Evolutionary conservation across 2,113 vertebrate genomes (phyloP).

Genomic region (Aspiorhynchus laticeps): DNA sequence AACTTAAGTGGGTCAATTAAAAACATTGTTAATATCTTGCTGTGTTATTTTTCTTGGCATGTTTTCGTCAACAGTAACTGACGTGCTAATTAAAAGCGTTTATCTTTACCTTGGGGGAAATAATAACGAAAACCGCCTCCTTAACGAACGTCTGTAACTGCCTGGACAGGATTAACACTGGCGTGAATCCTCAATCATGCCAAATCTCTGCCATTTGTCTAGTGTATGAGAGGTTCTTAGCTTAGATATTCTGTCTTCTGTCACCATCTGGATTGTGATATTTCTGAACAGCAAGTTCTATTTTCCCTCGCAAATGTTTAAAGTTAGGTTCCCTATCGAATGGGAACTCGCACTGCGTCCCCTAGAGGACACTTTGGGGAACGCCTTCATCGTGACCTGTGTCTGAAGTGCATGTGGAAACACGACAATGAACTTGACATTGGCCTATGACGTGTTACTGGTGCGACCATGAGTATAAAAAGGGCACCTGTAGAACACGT

Average conservation of each 20-base stretch:
- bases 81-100: neutral
- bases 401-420: no score
- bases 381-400: no score
- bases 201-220: slow-evolving; percentile 52
- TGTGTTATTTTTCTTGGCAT: neutral
- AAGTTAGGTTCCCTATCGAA: slow-evolving; percentile 51
- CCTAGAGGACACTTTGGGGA: no score
- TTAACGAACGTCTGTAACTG: neutral
- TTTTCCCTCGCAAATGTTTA: slow-evolving; percentile 33
- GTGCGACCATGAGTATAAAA: no score
- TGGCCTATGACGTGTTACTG: no score
- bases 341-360: no score
- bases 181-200: slow-evolving; percentile 48
- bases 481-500: no score
- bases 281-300: slow-evolving; percentile 46
- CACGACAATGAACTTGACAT: no score
- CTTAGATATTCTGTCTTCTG: slow-evolving; percentile 70
- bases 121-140: neutral
- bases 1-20: neutral
- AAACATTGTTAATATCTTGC: neutral
- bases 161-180: neutral
- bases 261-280: slow-evolving; percentile 56
- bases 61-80: neutral
- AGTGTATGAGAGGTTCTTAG: slow-evolving; percentile 29
- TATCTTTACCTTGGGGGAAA: neutral